Evolutionary conservation across 2,113 vertebrate species (phyloP).

Genomic region (Erpornis zantholeuca): DNA sequence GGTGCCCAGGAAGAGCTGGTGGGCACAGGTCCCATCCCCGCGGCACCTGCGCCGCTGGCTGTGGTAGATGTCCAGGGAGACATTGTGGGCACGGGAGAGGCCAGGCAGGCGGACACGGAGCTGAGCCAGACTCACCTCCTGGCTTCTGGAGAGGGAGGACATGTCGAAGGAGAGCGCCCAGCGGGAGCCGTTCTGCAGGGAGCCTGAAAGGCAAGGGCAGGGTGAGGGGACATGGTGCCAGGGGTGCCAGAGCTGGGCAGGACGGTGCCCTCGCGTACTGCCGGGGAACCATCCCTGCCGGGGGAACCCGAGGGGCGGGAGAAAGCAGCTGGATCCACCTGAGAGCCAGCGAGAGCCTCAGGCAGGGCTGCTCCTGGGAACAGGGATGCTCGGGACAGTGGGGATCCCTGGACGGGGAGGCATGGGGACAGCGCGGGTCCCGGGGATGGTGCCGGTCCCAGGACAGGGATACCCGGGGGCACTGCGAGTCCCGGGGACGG

Average conservation of each 20-base stretch:
- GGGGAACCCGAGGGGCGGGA: accelerated
- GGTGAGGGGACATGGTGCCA: neutral
- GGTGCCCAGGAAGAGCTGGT: slow-evolving; percentile 77
- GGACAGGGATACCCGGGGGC: neutral
- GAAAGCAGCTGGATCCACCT: neutral
- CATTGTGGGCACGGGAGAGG: slow-evolving; percentile 9
- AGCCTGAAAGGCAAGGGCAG: slow-evolving; percentile 65
- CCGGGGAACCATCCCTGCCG: accelerated
- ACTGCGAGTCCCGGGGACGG: accelerated
- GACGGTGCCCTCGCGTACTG: accelerated
- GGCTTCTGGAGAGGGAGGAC: slow-evolving; percentile 78
- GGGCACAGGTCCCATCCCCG: neutral
- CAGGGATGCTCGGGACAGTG: neutral
- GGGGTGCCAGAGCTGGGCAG: neutral
- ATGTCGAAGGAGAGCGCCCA: slow-evolving; percentile 85
- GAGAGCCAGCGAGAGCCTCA: neutral
- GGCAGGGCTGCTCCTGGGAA: neutral
- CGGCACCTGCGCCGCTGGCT: slow-evolving; percentile 43
- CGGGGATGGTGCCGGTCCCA: neutral
- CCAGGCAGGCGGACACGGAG: slow-evolving; percentile 73
- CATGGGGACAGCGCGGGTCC: accelerated
- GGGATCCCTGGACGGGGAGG: neutral
- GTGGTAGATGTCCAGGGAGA: slow-evolving; percentile 82
- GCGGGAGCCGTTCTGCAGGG: slow-evolving; percentile 69
- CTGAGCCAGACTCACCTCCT: slow-evolving; percentile 79